A percentile compares a stretch with the other conserved stretches of the same genome.
Evolutionary conservation across 2,797 vertebrate genomes (phyloP).

Genomic region (Fratercula arctica): DNA sequence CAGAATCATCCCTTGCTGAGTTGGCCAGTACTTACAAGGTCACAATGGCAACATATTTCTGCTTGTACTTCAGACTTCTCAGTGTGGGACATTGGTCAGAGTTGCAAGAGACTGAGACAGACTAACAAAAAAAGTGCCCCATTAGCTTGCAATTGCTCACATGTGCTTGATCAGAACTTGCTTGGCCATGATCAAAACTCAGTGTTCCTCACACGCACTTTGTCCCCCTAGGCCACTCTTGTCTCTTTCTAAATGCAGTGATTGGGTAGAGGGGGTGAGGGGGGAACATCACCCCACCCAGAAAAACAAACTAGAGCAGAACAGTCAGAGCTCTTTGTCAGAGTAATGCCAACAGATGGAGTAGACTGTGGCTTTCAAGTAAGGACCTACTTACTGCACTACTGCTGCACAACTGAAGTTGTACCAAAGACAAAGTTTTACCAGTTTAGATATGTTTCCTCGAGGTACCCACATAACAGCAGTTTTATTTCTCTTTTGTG

Average conservation of each 20-base stretch:
- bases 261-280: accelerated
- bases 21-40: background rate
- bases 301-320: background rate
- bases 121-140: background rate
- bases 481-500: background rate
- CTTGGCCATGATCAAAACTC: background rate
- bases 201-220: background rate
- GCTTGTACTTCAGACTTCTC: background rate
- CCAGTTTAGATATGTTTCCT: background rate
- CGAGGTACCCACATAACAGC: background rate
- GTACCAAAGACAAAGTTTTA: background rate
- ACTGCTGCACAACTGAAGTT: background rate
- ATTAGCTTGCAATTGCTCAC: background rate
- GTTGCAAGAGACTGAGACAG: background rate
- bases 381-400: background rate
- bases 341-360: background rate
- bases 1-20: background rate
- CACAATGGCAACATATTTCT: background rate
- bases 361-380: background rate
- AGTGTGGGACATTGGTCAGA: background rate
- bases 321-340: background rate
- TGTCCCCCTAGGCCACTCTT: background rate
- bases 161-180: background rate
- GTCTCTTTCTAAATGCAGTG: background rate
- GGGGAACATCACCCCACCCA: background rate